A percentile compares a stretch with the other conserved stretches of the same genome.
phyloP scores from a whole-genome alignment of 2,888 invertebrate species.

The Tiliacea citrago region DNA sequence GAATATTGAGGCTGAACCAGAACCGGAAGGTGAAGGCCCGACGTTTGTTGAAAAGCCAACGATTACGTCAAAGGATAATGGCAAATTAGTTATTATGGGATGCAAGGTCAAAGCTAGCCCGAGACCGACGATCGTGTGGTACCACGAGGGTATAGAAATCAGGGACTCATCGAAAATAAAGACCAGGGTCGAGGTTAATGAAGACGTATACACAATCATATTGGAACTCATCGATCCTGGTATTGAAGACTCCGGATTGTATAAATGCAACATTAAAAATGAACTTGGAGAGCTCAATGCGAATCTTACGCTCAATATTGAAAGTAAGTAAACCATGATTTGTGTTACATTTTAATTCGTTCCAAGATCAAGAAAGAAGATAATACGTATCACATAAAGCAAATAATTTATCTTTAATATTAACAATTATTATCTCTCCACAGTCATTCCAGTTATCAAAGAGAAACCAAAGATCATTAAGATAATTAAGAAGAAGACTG shows the following conservation, averaged over 20 bases:
- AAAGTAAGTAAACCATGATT: conserved; percentile 93
- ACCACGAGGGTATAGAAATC: conserved; percentile 91
- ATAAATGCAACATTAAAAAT: conserved; percentile 99
- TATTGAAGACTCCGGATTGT: conserved; percentile 98
- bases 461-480: conserved; percentile 98
- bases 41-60: conserved; percentile 98
- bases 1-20: conserved; percentile 99
- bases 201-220: conserved; percentile 96
- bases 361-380: no score
- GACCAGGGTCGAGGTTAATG: conserved; percentile 94
- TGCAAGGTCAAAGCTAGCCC: conserved; percentile 89
- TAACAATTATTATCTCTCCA: conserved; percentile 59
- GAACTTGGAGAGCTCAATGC: conserved; percentile 98
- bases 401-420: neutral
- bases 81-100: conserved; percentile 88
- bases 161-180: conserved; percentile 95
- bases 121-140: conserved; percentile 88
- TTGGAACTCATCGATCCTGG: conserved; percentile 97
- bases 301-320: conserved; percentile 99
- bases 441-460: conserved; percentile 98
- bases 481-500: conserved; percentile 97
- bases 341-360: no score
- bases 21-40: conserved; percentile 98
- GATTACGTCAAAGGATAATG: conserved; percentile 94
- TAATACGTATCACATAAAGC: no score